These are phyloP conservation scores for Tamias sibiricus DNA, from an alignment of 2,113 vertebrate genomes.

Conservation along the genomic window DNA sequence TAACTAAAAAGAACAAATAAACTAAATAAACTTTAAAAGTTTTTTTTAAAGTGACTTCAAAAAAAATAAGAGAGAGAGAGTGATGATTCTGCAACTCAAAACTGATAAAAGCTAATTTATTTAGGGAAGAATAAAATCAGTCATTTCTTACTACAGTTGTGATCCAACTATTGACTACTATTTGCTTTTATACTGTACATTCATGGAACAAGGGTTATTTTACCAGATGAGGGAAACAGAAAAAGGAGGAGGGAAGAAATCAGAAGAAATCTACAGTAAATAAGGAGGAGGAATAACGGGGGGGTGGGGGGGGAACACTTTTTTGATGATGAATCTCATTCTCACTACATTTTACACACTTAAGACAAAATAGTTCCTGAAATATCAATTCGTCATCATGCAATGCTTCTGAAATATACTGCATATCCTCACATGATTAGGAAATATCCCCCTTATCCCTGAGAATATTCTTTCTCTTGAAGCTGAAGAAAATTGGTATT, in stretches of 20 bases:
- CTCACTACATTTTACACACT: not conserved
- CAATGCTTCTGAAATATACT: not conserved
- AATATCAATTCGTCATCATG: not conserved
- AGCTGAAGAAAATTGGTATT: not conserved
- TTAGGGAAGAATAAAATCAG: not conserved
- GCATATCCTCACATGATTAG: not conserved
- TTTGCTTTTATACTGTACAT: not conserved
- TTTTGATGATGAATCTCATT: not conserved
- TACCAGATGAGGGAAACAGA: not conserved
- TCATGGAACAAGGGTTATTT: not conserved
- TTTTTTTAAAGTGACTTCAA: too few species aligned
- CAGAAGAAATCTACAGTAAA: not conserved
- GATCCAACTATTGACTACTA: not conserved
- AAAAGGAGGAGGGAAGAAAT: not conserved
- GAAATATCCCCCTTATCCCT: not conserved
- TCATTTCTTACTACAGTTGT: not conserved
- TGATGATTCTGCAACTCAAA: not conserved
- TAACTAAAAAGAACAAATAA: too few species aligned
- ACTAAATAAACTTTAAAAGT: too few species aligned
- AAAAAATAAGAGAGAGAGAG: too few species aligned
- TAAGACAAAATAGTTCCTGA: not conserved
- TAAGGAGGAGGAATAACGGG: not conserved
- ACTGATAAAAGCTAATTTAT: not conserved
- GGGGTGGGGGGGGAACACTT: not conserved
- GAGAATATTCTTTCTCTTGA: not conserved